These are phyloP conservation scores for Mormyrus hasselquistii DNA, from an alignment of 2,797 vertebrate species.

Conservation along the genomic window DNA sequence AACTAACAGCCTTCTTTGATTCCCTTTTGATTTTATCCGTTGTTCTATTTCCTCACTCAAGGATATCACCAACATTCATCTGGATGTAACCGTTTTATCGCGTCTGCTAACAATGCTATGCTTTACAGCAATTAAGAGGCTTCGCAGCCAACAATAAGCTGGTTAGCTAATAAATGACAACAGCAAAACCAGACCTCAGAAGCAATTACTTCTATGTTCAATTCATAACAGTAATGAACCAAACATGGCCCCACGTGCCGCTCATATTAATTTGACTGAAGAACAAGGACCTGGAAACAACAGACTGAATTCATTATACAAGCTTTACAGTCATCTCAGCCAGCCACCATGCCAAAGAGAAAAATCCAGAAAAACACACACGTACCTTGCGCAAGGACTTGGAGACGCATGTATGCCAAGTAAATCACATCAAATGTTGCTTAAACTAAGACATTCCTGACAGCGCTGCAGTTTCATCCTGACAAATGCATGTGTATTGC, in stretches of 20 bases:
- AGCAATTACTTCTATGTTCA: constrained; percentile 1
- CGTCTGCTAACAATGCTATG: neutral
- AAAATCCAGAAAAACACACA: neutral
- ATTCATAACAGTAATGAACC: neutral
- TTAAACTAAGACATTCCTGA: neutral
- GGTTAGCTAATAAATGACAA: constrained; percentile 8
- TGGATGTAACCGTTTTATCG: neutral
- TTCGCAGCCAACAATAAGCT: neutral
- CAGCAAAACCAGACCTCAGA: constrained; percentile 6
- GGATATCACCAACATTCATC: neutral
- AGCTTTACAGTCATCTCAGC: neutral
- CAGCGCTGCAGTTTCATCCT: neutral
- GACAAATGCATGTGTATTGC: neutral
- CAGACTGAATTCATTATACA: neutral
- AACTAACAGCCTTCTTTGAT: neutral
- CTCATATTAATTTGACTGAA: constrained; percentile 23
- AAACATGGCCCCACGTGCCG: neutral
- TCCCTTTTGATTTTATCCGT: neutral
- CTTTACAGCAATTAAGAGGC: neutral
- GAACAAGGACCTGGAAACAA: constrained; percentile 1
- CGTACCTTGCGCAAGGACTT: neutral
- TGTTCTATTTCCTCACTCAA: neutral
- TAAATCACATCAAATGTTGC: neutral
- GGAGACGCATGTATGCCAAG: neutral
- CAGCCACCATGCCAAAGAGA: neutral